Conservation (phyloP, 2,888 invertebrate species). For the Mystacides longicornis region DNA sequence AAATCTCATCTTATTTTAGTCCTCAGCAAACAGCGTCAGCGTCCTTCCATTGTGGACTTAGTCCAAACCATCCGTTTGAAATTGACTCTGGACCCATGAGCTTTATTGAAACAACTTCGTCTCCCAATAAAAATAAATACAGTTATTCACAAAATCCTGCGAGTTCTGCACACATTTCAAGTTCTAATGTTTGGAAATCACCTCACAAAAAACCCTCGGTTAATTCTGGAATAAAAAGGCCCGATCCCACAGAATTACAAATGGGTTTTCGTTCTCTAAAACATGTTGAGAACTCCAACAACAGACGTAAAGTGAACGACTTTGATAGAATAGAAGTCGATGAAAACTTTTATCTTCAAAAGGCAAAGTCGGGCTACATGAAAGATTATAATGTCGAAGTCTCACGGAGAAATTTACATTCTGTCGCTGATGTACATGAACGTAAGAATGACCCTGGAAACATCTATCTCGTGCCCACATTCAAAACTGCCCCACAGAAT, state of each 20-base stretch:
- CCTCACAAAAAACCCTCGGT: too few relatives aligned
- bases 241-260: constrained; percentile 7
- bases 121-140: too few relatives aligned
- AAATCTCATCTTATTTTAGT: neutral
- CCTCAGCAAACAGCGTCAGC: neutral
- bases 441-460: neutral
- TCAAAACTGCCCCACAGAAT: neutral
- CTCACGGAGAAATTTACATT: neutral
- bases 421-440: neutral
- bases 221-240: constrained; percentile 3
- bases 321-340: constrained; percentile 12
- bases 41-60: neutral
- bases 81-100: neutral
- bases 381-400: neutral
- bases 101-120: neutral
- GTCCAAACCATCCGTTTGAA: neutral
- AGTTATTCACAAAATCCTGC: too few relatives aligned
- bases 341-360: constrained; percentile 16
- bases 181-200: too few relatives aligned
- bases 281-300: too few relatives aligned
- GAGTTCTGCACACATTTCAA: too few relatives aligned
- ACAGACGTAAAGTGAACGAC: neutral
- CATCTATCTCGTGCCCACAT: neutral
- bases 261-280: constrained; percentile 10
- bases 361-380: constrained; percentile 2